Evolutionary conservation across 2,888 invertebrate genomes (phyloP).

Genomic region (Pedicia rivosa): DNA sequence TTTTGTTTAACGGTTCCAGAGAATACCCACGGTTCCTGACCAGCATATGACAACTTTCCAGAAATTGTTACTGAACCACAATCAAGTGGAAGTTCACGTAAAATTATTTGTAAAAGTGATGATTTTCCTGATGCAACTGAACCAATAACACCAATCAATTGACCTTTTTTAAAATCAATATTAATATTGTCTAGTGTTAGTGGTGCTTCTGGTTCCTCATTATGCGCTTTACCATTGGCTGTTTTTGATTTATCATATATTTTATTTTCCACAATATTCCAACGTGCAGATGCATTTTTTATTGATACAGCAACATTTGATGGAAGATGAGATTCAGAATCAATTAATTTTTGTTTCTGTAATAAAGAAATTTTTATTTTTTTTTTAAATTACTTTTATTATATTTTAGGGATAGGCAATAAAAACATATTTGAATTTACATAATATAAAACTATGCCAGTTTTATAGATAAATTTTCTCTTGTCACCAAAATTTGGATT

Average conservation of each 20-base stretch:
- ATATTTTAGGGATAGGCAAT: too few species aligned
- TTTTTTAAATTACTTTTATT: slow-evolving; percentile 3
- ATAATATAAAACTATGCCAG: too few species aligned
- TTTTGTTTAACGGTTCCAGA: slow-evolving; percentile 65
- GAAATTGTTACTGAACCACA: slow-evolving; percentile 38
- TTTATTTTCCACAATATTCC: slow-evolving; percentile 22
- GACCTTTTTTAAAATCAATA: slow-evolving; percentile 36
- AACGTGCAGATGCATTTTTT: slow-evolving; percentile 30
- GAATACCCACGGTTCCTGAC: slow-evolving; percentile 78
- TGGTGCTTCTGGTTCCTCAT: slow-evolving; percentile 6
- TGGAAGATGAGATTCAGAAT: slow-evolving; percentile 18
- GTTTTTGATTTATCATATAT: background rate
- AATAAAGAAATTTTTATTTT: too few species aligned
- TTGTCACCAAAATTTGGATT: too few species aligned
- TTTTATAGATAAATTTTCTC: too few species aligned
- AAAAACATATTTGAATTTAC: too few species aligned
- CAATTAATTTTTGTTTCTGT: slow-evolving; percentile 6
- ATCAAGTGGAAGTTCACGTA: slow-evolving; percentile 50
- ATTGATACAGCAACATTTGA: slow-evolving; percentile 10
- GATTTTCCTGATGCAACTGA: slow-evolving; percentile 63
- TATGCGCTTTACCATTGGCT: background rate
- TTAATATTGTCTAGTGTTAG: slow-evolving; percentile 36
- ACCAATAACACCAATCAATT: slow-evolving; percentile 54
- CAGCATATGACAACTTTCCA: slow-evolving; percentile 54
- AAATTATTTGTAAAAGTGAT: slow-evolving; percentile 47